These are phyloP conservation scores for Hylaeus volcanicus DNA, from an alignment of 1,140 invertebrate genomes.

Conservation along the genomic window DNA sequence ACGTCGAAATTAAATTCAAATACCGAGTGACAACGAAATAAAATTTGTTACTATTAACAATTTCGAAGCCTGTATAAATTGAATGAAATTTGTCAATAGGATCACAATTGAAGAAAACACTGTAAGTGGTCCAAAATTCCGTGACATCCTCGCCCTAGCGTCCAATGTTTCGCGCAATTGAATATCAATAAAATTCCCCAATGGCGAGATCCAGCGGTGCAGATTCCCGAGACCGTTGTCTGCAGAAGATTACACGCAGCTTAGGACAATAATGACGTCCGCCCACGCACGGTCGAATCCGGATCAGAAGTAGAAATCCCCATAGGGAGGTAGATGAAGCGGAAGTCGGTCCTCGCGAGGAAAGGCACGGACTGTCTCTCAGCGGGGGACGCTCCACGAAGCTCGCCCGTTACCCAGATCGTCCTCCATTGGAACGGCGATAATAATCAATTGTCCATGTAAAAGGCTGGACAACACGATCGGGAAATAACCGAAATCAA, in stretches of 20 bases:
- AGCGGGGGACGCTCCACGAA: neutral
- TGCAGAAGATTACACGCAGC: conserved; percentile 29
- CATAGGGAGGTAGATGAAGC: conserved; percentile 36
- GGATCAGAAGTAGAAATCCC: conserved; percentile 37
- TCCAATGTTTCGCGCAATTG: neutral
- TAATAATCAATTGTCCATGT: conserved; percentile 72
- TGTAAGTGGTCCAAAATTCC: too few relatives aligned
- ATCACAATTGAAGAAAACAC: too few relatives aligned
- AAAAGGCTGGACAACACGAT: conserved; percentile 66
- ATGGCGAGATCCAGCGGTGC: neutral
- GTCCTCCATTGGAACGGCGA: conserved; percentile 61
- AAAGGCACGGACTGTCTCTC: conserved; percentile 16
- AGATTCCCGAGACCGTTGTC: neutral
- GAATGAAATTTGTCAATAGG: too few relatives aligned
- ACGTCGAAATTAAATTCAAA: too few relatives aligned
- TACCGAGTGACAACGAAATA: too few relatives aligned
- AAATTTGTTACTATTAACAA: too few relatives aligned
- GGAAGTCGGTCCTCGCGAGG: conserved; percentile 44
- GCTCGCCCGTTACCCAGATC: conserved; percentile 35
- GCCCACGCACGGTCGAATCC: conserved; percentile 34
- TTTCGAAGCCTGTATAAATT: too few relatives aligned
- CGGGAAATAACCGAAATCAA: conserved; percentile 70
- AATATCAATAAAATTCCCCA: neutral
- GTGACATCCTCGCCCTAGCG: too few relatives aligned
- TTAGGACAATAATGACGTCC: conserved; percentile 52